These are phyloP conservation scores for Escarpia spicata DNA, from an alignment of 2,888 invertebrate species.

Conservation along the genomic window DNA sequence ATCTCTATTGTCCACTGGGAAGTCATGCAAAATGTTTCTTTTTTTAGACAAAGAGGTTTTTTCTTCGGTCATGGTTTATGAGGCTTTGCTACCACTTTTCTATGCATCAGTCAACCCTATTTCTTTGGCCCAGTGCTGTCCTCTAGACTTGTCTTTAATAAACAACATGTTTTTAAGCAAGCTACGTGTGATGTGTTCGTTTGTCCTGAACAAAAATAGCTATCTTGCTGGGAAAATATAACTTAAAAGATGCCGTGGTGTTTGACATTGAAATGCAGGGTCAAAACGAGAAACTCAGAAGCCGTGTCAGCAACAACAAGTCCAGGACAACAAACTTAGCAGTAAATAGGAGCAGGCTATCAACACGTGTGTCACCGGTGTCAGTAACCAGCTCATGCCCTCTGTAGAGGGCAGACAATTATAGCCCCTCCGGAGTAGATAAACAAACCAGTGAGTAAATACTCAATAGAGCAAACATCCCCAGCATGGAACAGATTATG, in stretches of 20 bases:
- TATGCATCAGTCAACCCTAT: too few species aligned
- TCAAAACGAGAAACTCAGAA: too few species aligned
- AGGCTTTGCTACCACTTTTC: not conserved
- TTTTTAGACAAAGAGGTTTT: not conserved
- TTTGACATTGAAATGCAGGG: too few species aligned
- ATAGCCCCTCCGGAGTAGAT: not conserved
- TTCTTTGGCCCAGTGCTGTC: too few species aligned
- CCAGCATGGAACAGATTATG: too few species aligned
- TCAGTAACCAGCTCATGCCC: not conserved
- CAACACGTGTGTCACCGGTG: not conserved
- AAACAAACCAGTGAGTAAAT: too few species aligned
- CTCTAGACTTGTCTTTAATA: not conserved
- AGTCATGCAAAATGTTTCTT: not conserved
- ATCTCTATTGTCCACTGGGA: not conserved
- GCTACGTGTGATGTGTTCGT: not conserved
- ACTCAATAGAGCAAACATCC: too few species aligned
- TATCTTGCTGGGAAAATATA: too few species aligned
- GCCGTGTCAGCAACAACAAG: too few species aligned
- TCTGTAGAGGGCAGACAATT: not conserved
- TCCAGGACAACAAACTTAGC: not conserved
- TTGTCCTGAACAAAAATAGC: too few species aligned
- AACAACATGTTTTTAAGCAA: not conserved
- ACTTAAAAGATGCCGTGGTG: too few species aligned
- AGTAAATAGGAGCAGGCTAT: not conserved
- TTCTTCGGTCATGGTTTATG: not conserved